phyloP scores from a whole-genome alignment of 2,113 vertebrate genomes.

The Nycticebus coucang region DNA sequence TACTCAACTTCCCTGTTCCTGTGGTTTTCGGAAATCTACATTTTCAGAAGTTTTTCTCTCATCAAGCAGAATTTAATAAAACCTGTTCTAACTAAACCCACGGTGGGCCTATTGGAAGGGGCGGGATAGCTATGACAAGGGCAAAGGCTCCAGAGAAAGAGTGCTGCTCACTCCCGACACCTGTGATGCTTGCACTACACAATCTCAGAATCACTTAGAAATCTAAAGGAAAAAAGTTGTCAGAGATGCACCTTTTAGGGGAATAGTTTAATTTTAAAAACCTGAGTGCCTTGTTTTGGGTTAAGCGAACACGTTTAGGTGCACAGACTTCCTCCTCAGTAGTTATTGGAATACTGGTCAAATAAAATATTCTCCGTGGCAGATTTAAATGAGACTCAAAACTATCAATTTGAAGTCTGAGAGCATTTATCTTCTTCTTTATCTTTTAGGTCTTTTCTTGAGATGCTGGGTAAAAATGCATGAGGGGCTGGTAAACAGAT shows the following conservation, averaged over 20 bases:
- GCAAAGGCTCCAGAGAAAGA: background rate
- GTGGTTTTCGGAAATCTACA: constrained; percentile 4
- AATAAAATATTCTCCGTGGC: background rate
- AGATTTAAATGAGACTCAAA: constrained; percentile 15
- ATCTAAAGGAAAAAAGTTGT: background rate
- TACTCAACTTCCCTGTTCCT: background rate
- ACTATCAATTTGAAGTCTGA: background rate
- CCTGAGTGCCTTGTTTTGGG: background rate
- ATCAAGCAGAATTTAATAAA: constrained; percentile 36
- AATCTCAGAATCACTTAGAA: constrained; percentile 8
- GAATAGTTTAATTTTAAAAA: constrained; percentile 21
- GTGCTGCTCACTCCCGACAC: background rate
- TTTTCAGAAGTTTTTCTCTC: constrained; percentile 50
- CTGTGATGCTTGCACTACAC: background rate
- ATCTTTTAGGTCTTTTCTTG: constrained; percentile 16
- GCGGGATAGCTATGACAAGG: background rate
- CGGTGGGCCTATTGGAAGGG: background rate
- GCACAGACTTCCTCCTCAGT: background rate
- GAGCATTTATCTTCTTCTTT: background rate
- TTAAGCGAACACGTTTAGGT: constrained; percentile 19
- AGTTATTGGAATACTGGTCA: background rate
- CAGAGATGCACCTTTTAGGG: background rate
- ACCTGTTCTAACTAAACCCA: background rate
- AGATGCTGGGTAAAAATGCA: background rate
- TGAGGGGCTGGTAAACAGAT: background rate